Percentiles rank a stretch among this genome's conserved stretches.
phyloP scores from a whole-genome alignment of 1,140 invertebrate genomes.

The Anoplophora glabripennis region DNA sequence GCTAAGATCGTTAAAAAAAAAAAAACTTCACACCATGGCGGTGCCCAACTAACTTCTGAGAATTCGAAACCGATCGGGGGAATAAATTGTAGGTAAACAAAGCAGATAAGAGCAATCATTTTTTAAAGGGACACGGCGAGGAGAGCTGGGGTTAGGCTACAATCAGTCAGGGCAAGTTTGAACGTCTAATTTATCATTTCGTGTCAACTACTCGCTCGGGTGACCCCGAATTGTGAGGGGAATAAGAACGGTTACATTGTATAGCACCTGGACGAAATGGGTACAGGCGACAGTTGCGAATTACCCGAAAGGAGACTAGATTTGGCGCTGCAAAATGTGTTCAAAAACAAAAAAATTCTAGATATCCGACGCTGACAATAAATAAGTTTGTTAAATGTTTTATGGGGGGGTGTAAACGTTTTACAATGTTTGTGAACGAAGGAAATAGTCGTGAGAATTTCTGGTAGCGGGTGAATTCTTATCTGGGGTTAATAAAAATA shows the following conservation, averaged over 20 bases:
- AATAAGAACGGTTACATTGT: conserved; percentile 38
- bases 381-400: too few species aligned
- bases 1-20: conserved; percentile 17
- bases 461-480: neutral
- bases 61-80: neutral
- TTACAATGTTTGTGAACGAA: conserved; percentile 15
- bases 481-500: neutral
- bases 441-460: neutral
- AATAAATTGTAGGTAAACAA: too few species aligned
- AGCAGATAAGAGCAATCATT: neutral
- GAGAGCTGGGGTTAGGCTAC: conserved; percentile 26
- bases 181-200: conserved; percentile 41
- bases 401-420: neutral
- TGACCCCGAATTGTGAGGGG: conserved; percentile 14
- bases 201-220: conserved; percentile 28
- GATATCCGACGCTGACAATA: too few species aligned
- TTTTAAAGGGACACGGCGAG: neutral
- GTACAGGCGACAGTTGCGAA: conserved; percentile 23
- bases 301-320: too few species aligned
- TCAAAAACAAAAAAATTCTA: too few species aligned
- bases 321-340: too few species aligned
- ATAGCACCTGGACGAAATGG: conserved; percentile 37
- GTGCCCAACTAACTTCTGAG: neutral
- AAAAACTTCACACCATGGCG: conserved; percentile 15
- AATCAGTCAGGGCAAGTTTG: conserved; percentile 38